Conservation (phyloP, 2,888 invertebrate species). For the Lasius platythorax region DNA sequence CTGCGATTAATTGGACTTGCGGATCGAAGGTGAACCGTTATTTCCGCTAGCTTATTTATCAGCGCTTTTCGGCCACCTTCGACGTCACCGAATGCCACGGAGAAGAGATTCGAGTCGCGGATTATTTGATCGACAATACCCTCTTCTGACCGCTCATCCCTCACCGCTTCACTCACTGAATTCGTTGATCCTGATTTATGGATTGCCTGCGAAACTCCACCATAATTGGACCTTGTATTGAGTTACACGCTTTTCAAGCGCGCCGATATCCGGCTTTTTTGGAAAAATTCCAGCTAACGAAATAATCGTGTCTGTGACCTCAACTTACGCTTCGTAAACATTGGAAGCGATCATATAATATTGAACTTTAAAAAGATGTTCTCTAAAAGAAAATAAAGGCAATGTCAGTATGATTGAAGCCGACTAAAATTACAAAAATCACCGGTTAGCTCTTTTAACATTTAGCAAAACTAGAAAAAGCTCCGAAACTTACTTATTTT, state of each 20-base stretch:
- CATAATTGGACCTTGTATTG: slow-evolving; percentile 10
- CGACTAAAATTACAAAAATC: neutral
- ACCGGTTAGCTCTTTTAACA: neutral
- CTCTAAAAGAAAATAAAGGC: neutral
- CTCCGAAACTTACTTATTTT: neutral
- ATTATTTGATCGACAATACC: slow-evolving; percentile 11
- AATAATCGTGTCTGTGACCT: neutral
- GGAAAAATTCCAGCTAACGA: slow-evolving; percentile 12
- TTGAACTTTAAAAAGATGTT: neutral
- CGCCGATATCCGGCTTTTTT: slow-evolving; percentile 5
- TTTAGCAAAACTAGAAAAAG: neutral
- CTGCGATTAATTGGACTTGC: slow-evolving; percentile 39
- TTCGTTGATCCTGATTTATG: slow-evolving; percentile 42
- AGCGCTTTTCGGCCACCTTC: slow-evolving; percentile 11
- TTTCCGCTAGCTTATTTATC: neutral
- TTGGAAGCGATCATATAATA: neutral
- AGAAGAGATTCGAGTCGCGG: slow-evolving; percentile 33
- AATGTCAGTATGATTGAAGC: neutral
- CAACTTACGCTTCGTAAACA: slow-evolving; percentile 7
- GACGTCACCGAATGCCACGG: neutral
- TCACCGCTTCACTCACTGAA: neutral
- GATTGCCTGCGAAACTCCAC: neutral
- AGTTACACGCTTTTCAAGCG: neutral
- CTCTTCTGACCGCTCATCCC: slow-evolving; percentile 10
- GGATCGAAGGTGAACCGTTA: slow-evolving; percentile 21